phyloP scores from a whole-genome alignment of 2,888 invertebrate species.

The Cantharis rustica region DNA sequence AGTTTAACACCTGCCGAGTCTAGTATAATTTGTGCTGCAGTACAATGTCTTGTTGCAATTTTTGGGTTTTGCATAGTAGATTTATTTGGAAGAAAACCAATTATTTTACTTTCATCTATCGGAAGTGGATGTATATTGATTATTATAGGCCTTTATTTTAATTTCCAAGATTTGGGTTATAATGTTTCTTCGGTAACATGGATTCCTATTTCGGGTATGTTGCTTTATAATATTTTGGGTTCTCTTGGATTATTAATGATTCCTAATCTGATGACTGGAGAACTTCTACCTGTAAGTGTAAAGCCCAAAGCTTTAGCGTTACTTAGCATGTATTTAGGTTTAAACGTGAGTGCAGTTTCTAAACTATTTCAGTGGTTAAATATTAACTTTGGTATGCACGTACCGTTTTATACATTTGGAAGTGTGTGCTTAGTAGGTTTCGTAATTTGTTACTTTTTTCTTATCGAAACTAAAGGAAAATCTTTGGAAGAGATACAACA shows the following conservation, averaged over 20 bases:
- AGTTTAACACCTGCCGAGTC: constrained; percentile 45
- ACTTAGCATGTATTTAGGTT: constrained; percentile 42
- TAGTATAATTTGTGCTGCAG: constrained; percentile 54
- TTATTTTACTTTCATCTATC: constrained; percentile 57
- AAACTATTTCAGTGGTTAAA: constrained; percentile 47
- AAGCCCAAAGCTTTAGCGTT: constrained; percentile 46
- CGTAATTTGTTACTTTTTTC: constrained; percentile 41
- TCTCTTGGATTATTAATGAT: constrained; percentile 39
- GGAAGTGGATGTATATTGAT: constrained; percentile 43
- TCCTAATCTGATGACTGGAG: constrained; percentile 40
- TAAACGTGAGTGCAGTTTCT: constrained; percentile 39
- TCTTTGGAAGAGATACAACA: constrained; percentile 44
- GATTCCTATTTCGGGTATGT: constrained; percentile 40
- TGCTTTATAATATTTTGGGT: constrained; percentile 35
- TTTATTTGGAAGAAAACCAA: constrained; percentile 52
- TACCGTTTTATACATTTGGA: constrained; percentile 44
- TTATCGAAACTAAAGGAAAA: constrained; percentile 48
- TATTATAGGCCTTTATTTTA: constrained; percentile 38
- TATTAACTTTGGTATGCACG: constrained; percentile 40
- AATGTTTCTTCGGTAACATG: constrained; percentile 35
- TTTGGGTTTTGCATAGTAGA: constrained; percentile 46
- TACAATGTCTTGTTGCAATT: constrained; percentile 50
- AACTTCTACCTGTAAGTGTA: constrained; percentile 44
- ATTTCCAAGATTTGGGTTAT: constrained; percentile 21
- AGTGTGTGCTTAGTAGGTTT: constrained; percentile 39